phyloP scores from a whole-genome alignment of 1,140 invertebrate genomes.

The Drosophila nikananu region DNA sequence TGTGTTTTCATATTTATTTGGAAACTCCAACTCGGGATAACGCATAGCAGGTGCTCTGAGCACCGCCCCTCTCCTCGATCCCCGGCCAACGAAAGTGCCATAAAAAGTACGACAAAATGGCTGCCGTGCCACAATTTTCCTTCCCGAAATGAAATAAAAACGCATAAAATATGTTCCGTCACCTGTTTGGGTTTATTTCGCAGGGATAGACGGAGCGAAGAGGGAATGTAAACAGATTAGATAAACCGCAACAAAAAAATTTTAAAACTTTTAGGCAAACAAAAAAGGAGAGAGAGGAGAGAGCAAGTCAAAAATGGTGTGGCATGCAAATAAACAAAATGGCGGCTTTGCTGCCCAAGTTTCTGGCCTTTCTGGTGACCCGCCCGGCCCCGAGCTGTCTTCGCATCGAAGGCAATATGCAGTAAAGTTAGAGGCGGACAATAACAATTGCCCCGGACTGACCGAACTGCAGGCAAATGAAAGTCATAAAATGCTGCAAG shows the following conservation, averaged over 20 bases:
- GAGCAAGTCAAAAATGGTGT: slow-evolving; percentile 37
- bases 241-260: slow-evolving; percentile 55
- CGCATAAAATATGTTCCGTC: slow-evolving; percentile 68
- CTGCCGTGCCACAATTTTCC: slow-evolving; percentile 23
- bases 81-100: slow-evolving; percentile 45
- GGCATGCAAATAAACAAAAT: slow-evolving; percentile 62
- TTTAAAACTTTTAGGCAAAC: slow-evolving; percentile 48
- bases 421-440: slow-evolving; percentile 58
- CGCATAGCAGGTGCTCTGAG: slow-evolving; percentile 30
- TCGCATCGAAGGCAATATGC: slow-evolving; percentile 54
- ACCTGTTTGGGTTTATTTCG: slow-evolving; percentile 38
- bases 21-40: slow-evolving; percentile 45
- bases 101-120: slow-evolving; percentile 72
- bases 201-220: neutral
- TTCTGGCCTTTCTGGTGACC: neutral
- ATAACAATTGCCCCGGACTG: slow-evolving; percentile 47
- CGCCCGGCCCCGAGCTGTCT: neutral
- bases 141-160: slow-evolving; percentile 71
- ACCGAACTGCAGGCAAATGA: slow-evolving; percentile 67
- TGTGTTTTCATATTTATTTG: slow-evolving; percentile 72
- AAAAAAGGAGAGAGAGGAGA: slow-evolving; percentile 14
- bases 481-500: slow-evolving; percentile 76
- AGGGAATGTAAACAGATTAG: slow-evolving; percentile 64
- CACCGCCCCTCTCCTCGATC: neutral
- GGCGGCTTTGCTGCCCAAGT: slow-evolving; percentile 41